phyloP scores from a whole-genome alignment of 2,797 vertebrate species.

The Emydoidea blandingii region DNA sequence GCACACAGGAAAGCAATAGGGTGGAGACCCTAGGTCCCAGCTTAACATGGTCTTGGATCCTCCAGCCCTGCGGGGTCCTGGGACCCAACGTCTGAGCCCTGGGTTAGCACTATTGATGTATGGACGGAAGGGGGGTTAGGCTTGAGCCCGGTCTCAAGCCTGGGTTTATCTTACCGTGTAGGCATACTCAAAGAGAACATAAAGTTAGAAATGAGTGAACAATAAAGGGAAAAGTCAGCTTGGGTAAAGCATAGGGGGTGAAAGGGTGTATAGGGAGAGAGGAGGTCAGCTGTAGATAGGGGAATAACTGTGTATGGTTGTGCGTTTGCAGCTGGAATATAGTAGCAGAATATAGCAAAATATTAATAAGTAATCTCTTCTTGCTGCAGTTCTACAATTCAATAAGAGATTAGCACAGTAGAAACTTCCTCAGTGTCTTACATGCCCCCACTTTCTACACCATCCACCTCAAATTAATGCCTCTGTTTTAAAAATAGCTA shows the following conservation, averaged over 20 bases:
- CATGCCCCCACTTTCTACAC: background rate
- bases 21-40: background rate
- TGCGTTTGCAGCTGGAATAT: background rate
- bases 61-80: background rate
- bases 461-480: background rate
- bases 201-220: background rate
- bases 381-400: background rate
- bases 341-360: background rate
- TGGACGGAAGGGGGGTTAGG: background rate
- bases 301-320: background rate
- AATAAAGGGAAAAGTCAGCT: background rate
- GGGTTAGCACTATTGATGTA: background rate
- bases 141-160: background rate
- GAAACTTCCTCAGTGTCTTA: background rate
- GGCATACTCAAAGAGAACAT: background rate
- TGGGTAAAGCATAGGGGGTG: background rate
- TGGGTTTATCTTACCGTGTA: background rate
- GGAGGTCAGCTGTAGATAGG: rapidly evolving
- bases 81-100: background rate
- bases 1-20: background rate
- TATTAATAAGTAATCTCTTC: background rate
- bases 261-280: background rate
- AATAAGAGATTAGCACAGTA: background rate
- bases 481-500: background rate
- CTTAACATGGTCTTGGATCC: background rate